Conservation (phyloP, 2,113 vertebrate genomes). For the Neoarius graeffei region DNA sequence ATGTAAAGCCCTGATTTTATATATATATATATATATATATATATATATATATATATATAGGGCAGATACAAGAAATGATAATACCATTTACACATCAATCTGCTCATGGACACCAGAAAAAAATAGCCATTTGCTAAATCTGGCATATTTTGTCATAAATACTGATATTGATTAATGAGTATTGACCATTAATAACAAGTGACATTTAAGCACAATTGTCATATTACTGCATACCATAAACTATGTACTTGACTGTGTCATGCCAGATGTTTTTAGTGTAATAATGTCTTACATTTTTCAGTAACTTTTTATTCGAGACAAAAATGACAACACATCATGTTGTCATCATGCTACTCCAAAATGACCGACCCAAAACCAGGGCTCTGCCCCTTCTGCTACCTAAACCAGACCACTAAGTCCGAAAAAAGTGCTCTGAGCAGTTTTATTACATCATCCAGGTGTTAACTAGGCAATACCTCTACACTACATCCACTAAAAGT, state of each 20-base stretch:
- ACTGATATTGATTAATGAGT: not conserved
- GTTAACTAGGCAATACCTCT: not conserved
- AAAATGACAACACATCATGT: too few species aligned
- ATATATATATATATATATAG: too few species aligned
- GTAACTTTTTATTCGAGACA: too few species aligned
- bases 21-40: too few species aligned
- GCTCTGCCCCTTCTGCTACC: not conserved
- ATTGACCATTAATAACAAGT: not conserved
- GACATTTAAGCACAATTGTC: not conserved
- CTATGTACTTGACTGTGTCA: not conserved
- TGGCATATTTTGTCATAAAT: not conserved
- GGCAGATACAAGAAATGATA: not conserved
- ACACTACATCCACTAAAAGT: not conserved
- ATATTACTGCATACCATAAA: too few species aligned
- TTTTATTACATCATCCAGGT: not conserved
- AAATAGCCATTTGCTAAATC: not conserved
- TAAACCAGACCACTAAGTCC: not conserved
- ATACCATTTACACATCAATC: too few species aligned
- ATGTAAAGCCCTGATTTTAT: too few species aligned
- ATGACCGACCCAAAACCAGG: not conserved
- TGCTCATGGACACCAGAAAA: not conserved
- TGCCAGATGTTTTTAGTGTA: not conserved
- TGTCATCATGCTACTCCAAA: not conserved
- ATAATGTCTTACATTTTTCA: not conserved
- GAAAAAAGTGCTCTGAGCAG: not conserved